A percentile compares a stretch with the other conserved stretches of the same genome.
phyloP scores from a whole-genome alignment of 2,888 invertebrate genomes.

The Tetrapedia diversipes region DNA sequence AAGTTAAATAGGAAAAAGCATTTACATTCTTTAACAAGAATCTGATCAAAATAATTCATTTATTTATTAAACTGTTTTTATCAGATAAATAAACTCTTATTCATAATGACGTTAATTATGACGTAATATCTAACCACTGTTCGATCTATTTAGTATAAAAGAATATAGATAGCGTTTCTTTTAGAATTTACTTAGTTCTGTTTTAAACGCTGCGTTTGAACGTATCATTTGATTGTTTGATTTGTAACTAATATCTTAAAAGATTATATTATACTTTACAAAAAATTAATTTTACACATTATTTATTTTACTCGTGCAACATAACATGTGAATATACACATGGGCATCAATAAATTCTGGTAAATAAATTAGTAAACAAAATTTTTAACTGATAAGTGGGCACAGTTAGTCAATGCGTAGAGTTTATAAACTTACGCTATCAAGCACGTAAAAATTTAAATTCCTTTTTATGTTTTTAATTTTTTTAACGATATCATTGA shows the following conservation, averaged over 20 bases:
- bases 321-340: constrained; percentile 32
- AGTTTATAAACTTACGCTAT: neutral
- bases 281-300: constrained; percentile 18
- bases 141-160: constrained; percentile 19
- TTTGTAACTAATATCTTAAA: neutral
- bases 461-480: neutral
- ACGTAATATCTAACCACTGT: constrained; percentile 37
- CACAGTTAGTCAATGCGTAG: neutral
- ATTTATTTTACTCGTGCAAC: constrained; percentile 2
- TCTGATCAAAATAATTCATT: neutral
- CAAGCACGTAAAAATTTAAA: neutral
- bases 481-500: neutral
- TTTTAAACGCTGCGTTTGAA: constrained; percentile 27
- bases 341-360: constrained; percentile 44
- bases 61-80: constrained; percentile 10
- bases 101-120: constrained; percentile 31
- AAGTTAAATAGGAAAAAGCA: neutral
- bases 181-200: constrained; percentile 32
- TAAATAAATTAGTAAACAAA: constrained; percentile 31
- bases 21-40: neutral
- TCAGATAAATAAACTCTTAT: neutral
- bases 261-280: neutral
- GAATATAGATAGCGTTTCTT: constrained; percentile 44
- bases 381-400: constrained; percentile 8
- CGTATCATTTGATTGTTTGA: constrained; percentile 5